phyloP scores from a whole-genome alignment of 2,888 invertebrate species.

The Hirtodrosophila cameraria region DNA sequence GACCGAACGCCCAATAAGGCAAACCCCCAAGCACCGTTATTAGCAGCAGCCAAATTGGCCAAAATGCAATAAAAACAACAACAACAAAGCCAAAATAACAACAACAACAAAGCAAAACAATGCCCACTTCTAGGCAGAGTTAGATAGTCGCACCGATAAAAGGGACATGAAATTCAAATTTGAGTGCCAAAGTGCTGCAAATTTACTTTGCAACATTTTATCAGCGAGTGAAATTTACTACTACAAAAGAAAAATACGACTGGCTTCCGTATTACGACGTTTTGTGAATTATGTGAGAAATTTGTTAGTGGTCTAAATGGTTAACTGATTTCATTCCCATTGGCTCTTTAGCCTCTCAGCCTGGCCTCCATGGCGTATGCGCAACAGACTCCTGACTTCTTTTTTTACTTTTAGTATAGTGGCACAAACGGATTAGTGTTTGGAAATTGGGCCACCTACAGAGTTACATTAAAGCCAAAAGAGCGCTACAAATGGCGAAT shows the following conservation, averaged over 20 bases:
- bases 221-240: conserved; percentile 67
- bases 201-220: conserved; percentile 63
- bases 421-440: conserved; percentile 1
- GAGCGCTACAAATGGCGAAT: conserved; percentile 37
- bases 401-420: background rate
- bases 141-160: conserved; percentile 79
- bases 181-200: conserved; percentile 66
- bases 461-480: conserved; percentile 21
- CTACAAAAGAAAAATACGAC: conserved; percentile 43
- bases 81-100: conserved; percentile 32
- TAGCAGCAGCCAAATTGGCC: conserved; percentile 70
- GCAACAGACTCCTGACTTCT: background rate
- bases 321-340: conserved; percentile 46
- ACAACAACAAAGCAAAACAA: conserved; percentile 38
- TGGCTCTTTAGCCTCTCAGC: conserved; percentile 3
- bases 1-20: conserved; percentile 65
- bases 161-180: conserved; percentile 82
- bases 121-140: conserved; percentile 55
- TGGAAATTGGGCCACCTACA: conserved; percentile 31
- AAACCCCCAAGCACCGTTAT: conserved; percentile 67
- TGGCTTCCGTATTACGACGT: conserved; percentile 80
- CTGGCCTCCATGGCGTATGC: conserved; percentile 21
- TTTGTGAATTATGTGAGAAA: conserved; percentile 77
- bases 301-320: conserved; percentile 67
- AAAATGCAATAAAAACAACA: conserved; percentile 33